Evolutionary conservation across 1,140 invertebrate species (phyloP).

Genomic region (Meloidogyne hapla): DNA sequence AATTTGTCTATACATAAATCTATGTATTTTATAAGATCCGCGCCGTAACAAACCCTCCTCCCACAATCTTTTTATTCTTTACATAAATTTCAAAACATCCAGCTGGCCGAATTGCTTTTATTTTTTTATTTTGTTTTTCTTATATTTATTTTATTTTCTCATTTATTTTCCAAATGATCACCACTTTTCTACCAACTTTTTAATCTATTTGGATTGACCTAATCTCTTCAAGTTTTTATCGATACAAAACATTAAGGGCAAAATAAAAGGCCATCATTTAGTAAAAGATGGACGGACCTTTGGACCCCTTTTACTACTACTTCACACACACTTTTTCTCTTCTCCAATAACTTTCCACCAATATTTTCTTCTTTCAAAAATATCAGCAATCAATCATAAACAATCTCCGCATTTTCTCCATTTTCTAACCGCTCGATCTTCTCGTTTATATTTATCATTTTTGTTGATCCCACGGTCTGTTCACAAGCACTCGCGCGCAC

Average conservation of each 20-base stretch:
- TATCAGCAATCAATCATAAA: background rate
- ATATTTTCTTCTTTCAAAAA: background rate
- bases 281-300: background rate
- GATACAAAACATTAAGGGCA: background rate
- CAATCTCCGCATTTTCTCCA: background rate
- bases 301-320: background rate
- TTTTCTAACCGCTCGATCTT: slow-evolving; percentile 1
- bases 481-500: background rate
- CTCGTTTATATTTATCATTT: background rate
- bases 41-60: too few species aligned
- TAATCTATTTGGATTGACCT: background rate
- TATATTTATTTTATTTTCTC: too few species aligned
- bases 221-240: background rate
- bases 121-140: background rate
- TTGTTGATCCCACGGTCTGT: background rate
- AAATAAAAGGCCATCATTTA: background rate
- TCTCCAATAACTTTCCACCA: background rate
- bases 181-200: background rate
- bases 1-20: too few species aligned
- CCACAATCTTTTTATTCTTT: too few species aligned
- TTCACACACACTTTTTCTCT: background rate
- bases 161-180: background rate
- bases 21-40: too few species aligned
- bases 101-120: too few species aligned
- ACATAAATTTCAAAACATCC: too few species aligned